Evolutionary conservation across 2,113 vertebrate species (phyloP), one percentile per base, ranked within the genome.

Genomic region (Cairina moschata): DNA sequence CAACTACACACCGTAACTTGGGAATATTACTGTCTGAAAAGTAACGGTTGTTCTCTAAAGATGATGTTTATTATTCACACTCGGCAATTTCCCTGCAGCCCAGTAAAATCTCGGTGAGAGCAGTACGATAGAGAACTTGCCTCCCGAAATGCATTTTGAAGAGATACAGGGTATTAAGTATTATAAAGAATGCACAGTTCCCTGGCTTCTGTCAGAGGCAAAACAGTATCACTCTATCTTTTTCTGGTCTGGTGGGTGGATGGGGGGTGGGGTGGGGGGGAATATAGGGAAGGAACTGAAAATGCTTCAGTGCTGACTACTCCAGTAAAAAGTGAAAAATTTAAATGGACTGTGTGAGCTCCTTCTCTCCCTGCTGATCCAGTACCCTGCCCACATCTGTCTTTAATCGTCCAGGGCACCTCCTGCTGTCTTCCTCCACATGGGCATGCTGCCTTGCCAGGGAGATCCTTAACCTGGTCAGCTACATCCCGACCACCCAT

Each of bases 11-110:
- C 96, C 62, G 54, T 80, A 97, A 96, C 60, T 86, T 91, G 77
- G 88, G 88, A 96, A 94, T 94, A 93, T 93, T 96, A 92, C 81
- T 69, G 73, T 92, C 93, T 97, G 76, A 95, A 97, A 96, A 96
- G 81, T 82, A 76, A 62, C 38, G 17, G 80, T 58, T 86, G 68
- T 59, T 97, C 96, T 77, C 94, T 75, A 88, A 97, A 93, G 87
- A 96, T 96, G 18, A 71, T 83, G 36, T 60, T 95, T 93, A 93
- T 90, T 92, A 88, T 91, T 80, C 76, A 86, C 29, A 93, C 3
- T 81, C 15, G 67, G 31, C 46, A 71, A 91, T 94, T 93, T 94
- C 86, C 72, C 50, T 55, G 75, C 82, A 68, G 52, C 46, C 73
- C 42, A 88, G 67, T 13, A 71, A 92, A 93, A 90, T 91, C 71